These are phyloP conservation scores for Neotoma lepida DNA, from an alignment of 2,113 vertebrate genomes.

Conservation along the genomic window DNA sequence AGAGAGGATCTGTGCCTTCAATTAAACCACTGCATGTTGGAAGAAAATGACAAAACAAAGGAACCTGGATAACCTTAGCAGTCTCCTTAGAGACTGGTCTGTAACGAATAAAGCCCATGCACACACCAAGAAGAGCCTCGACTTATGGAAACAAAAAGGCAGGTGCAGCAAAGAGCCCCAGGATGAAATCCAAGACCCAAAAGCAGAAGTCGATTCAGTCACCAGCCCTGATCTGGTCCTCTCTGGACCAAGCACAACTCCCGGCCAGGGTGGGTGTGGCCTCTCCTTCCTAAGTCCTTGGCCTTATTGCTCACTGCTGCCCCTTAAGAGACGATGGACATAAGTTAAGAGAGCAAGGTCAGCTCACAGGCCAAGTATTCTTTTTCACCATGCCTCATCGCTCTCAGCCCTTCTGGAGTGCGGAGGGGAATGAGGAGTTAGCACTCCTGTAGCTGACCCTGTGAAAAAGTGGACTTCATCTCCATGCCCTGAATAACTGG, in stretches of 20 bases:
- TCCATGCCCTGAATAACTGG: conserved; percentile 41
- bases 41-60: conserved; percentile 8
- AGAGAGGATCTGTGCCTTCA: conserved; percentile 51
- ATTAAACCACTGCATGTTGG: conserved; percentile 48
- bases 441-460: not conserved
- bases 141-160: conserved; percentile 44
- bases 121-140: not conserved
- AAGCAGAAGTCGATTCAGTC: not conserved
- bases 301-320: conserved; percentile 43
- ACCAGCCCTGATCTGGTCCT: not conserved
- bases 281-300: conserved; percentile 12
- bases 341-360: conserved; percentile 60
- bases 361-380: not conserved
- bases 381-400: not conserved
- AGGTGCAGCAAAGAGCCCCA: conserved; percentile 2
- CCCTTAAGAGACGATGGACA: conserved; percentile 30
- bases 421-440: not conserved
- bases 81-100: conserved; percentile 18
- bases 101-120: not conserved
- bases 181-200: not conserved
- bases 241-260: not conserved
- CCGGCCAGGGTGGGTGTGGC: conserved; percentile 53
- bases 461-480: conserved; percentile 53
- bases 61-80: not conserved
- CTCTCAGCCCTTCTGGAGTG: not conserved